A percentile compares a stretch with the other conserved stretches of the same genome.
phyloP scores from a whole-genome alignment of 2,113 vertebrate species.

The Melanocharis versteri region DNA sequence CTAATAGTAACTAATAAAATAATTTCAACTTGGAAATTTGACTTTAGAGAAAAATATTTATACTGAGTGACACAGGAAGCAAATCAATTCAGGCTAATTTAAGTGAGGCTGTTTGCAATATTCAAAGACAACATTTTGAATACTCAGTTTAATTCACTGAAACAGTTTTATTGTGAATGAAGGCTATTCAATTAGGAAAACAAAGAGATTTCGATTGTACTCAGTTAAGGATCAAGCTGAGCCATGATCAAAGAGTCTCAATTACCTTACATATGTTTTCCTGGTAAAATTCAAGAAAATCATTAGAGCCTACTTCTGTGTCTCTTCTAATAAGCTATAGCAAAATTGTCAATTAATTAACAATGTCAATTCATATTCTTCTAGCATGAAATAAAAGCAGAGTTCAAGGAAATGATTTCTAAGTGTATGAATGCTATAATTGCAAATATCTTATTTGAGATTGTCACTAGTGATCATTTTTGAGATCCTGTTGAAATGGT shows the following conservation, averaged over 20 bases:
- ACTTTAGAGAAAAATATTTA: neutral
- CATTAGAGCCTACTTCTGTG: neutral
- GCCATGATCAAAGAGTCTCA: neutral
- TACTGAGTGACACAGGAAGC: neutral
- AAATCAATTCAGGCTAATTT: neutral
- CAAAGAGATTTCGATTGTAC: neutral
- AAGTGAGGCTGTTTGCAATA: neutral
- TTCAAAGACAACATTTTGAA: neutral
- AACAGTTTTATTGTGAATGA: neutral
- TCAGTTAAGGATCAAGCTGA: neutral
- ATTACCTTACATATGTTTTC: neutral
- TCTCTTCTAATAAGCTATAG: neutral
- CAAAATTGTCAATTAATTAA: neutral
- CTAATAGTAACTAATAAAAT: neutral
- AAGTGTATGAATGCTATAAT: neutral
- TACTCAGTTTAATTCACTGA: neutral
- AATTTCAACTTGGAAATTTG: neutral
- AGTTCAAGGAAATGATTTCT: neutral
- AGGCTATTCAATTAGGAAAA: constrained; percentile 7
- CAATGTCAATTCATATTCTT: neutral
- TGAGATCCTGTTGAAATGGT: neutral
- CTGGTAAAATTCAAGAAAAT: neutral
- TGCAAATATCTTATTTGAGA: neutral
- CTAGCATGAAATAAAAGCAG: neutral
- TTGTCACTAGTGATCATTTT: neutral